Percentiles rank a stretch among this genome's conserved stretches.
Conservation (phyloP, 92 coral and sea anemone genomes). For the Actinernus sp. region DNA sequence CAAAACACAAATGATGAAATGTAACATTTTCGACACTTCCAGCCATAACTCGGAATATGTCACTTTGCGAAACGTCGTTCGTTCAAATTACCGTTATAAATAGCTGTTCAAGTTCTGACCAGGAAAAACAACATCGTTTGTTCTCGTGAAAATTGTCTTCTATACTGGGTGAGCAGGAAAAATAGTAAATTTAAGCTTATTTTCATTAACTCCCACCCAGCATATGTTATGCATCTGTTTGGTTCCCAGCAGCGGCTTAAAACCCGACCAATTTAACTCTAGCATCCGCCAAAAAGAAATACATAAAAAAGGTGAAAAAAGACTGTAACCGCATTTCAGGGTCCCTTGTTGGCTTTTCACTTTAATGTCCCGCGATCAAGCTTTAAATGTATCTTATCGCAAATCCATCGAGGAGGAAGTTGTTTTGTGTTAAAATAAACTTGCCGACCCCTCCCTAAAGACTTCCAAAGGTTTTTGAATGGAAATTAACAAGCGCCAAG, state of each 20-base stretch:
- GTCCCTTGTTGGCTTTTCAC: too few species aligned
- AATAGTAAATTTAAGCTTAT: constrained; percentile 68
- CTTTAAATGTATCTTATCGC: too few species aligned
- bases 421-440: constrained; percentile 30
- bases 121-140: constrained; percentile 75
- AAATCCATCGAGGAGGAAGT: too few species aligned
- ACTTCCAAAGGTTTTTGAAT: constrained; percentile 4
- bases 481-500: neutral
- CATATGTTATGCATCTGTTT: constrained; percentile 87
- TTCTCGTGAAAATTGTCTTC: constrained; percentile 70
- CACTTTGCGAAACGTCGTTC: too few species aligned
- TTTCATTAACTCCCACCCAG: constrained; percentile 60
- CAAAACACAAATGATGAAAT: too few species aligned
- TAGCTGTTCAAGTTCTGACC: constrained; percentile 25
- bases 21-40: too few species aligned
- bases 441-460: constrained; percentile 19
- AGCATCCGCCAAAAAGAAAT: neutral
- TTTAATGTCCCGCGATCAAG: too few species aligned
- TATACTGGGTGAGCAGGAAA: constrained; percentile 87
- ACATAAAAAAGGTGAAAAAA: too few species aligned
- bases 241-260: constrained; percentile 70
- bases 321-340: too few species aligned
- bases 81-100: constrained; percentile 28
- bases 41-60: too few species aligned
- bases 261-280: neutral